These are phyloP conservation scores for Bettongia penicillata DNA, from an alignment of 2,113 vertebrate genomes.

Conservation along the genomic window DNA sequence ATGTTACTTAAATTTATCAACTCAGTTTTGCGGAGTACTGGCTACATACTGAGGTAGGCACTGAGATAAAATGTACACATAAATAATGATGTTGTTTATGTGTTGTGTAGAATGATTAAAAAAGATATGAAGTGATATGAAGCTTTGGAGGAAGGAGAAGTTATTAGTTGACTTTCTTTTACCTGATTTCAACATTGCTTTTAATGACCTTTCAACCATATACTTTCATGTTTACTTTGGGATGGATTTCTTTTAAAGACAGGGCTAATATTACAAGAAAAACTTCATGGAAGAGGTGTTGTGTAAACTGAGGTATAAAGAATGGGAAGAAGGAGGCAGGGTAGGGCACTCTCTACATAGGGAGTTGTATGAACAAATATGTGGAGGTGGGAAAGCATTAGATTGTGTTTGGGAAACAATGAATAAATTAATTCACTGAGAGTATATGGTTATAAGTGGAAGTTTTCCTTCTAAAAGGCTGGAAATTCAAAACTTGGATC, in stretches of 20 bases:
- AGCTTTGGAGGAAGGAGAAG: background rate
- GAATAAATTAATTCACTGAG: background rate
- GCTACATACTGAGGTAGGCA: background rate
- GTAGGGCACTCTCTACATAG: background rate
- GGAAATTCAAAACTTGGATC: background rate
- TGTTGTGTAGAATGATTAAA: background rate
- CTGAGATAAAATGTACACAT: background rate
- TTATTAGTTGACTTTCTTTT: background rate
- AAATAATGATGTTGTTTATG: background rate
- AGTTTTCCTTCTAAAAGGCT: background rate
- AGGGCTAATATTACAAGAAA: background rate
- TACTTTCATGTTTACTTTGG: no score
- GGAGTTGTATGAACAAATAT: background rate
- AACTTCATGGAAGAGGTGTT: background rate
- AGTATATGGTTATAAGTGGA: background rate
- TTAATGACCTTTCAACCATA: no score
- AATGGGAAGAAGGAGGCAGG: background rate
- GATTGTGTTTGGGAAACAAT: background rate
- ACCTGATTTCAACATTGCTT: background rate
- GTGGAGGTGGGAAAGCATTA: background rate
- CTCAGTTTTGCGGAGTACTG: background rate
- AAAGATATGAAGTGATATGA: background rate
- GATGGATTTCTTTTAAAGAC: no score
- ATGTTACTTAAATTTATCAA: background rate
- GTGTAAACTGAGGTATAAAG: background rate